Percentiles rank a stretch among this genome's conserved stretches.
Evolutionary conservation across 2,888 invertebrate species (phyloP).

Genomic region (Serripes groenlandicus): DNA sequence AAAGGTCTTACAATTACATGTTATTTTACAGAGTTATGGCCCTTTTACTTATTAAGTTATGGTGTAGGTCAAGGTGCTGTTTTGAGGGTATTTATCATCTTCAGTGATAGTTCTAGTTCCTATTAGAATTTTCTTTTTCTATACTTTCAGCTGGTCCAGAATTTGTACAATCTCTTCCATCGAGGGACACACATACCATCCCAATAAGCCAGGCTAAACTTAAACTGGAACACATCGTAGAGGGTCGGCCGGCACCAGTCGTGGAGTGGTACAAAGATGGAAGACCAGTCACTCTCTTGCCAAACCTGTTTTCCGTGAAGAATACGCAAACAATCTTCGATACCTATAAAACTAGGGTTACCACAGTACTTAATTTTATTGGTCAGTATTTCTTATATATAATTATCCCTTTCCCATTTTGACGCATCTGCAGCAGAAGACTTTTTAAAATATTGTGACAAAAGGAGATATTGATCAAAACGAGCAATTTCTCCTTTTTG

Average conservation of each 20-base stretch:
- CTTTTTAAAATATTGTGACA: not conserved
- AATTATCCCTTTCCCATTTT: too few relatives aligned
- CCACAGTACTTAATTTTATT: slow-evolving; percentile 70
- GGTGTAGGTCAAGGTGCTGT: too few relatives aligned
- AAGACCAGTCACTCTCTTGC: slow-evolving; percentile 61
- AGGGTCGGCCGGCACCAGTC: slow-evolving; percentile 76
- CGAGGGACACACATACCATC: slow-evolving; percentile 59
- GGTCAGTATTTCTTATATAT: slow-evolving; percentile 59
- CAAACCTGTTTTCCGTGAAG: slow-evolving; percentile 69
- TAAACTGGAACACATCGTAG: slow-evolving; percentile 73
- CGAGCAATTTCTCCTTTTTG: not conserved
- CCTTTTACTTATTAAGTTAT: too few relatives aligned
- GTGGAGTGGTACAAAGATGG: slow-evolving; percentile 80
- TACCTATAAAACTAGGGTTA: slow-evolving; percentile 69
- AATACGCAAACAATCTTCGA: slow-evolving; percentile 53
- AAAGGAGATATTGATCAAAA: not conserved
- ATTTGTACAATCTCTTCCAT: slow-evolving; percentile 60
- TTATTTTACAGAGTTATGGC: too few relatives aligned
- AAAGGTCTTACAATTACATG: too few relatives aligned
- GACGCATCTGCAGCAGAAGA: not conserved
- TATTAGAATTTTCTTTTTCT: not conserved
- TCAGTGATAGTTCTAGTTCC: too few relatives aligned
- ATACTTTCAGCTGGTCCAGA: slow-evolving; percentile 70
- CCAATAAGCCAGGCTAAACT: slow-evolving; percentile 68
- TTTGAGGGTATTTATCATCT: too few relatives aligned